These are phyloP conservation scores for Champsocephalus gunnari DNA, from an alignment of 2,797 vertebrate genomes.

Conservation along the genomic window DNA sequence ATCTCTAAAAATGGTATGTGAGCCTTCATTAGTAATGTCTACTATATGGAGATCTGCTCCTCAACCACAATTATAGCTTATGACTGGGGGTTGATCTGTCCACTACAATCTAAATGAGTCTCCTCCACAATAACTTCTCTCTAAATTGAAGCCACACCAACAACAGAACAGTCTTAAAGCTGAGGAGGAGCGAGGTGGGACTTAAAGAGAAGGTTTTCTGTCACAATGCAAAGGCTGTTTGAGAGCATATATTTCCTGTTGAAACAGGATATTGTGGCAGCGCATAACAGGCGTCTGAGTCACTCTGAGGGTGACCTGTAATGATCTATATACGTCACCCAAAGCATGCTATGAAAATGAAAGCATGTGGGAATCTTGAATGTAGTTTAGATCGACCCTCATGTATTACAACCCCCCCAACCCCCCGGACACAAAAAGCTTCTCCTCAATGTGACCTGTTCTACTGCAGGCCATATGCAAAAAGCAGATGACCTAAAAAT, in stretches of 20 bases:
- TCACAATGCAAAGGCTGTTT: constrained; percentile 38
- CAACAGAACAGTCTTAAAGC: constrained; percentile 24
- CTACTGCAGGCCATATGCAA: constrained; percentile 25
- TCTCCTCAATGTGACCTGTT: constrained; percentile 32
- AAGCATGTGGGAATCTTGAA: constrained; percentile 20
- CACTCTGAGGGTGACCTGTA: constrained; percentile 21
- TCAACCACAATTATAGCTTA: constrained; percentile 32
- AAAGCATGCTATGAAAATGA: constrained; percentile 20
- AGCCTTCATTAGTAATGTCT: constrained; percentile 8
- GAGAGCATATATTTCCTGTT: constrained; percentile 47
- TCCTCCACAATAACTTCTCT: constrained; percentile 18
- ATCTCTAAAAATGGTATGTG: not conserved
- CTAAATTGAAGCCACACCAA: constrained; percentile 15
- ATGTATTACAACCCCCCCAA: constrained; percentile 17
- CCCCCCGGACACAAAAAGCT: constrained; percentile 8
- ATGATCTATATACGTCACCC: constrained; percentile 8
- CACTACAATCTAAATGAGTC: constrained; percentile 40
- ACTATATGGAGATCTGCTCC: constrained; percentile 15
- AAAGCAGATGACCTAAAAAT: constrained; percentile 47
- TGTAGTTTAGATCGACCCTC: constrained; percentile 20
- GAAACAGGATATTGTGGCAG: constrained; percentile 49
- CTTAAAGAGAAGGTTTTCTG: constrained; percentile 37
- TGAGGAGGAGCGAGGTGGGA: constrained; percentile 30
- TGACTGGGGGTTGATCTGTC: constrained; percentile 26
- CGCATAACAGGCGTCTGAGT: constrained; percentile 19